Evolutionary conservation across 2,888 invertebrate genomes (phyloP), one percentile per base, ranked within the genome.

Genomic region (Amitus sp.): DNA sequence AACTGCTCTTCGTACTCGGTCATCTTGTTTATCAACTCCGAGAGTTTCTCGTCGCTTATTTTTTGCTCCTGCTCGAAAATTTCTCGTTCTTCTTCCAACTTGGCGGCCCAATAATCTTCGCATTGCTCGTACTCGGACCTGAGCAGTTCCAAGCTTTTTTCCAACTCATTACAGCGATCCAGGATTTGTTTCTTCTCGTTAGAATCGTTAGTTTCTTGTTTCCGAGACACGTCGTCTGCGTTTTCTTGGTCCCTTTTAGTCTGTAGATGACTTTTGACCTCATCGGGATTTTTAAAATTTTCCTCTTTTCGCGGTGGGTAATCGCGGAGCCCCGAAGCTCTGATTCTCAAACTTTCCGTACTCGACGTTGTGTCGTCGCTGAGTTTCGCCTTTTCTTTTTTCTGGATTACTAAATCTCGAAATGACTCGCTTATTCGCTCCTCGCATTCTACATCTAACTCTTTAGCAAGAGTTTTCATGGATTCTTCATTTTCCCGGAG

Each of bases 101-200:
- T 94, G 27, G 84, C 84, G 46, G 88, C 86, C 94, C 94, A 95
- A 83, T 94, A 94, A 78, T 94, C 94, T 79, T 95, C 95, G 79
- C 93, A 92, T 61, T 89, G 89, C 72, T 94, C 94, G 77, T 92
- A 93, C 76, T 94, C 94, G 40, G 85, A 85, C 71, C 88, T 87
- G 83, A 94, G 83, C 74, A 90, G 85, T 76, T 93, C 92, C 52
- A 94, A 82, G 71, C 91, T 91, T 47, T 83, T 83, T 80, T 94
- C 93, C 46, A 94, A 82, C 61, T 92, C 91, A 54, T 85, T 86
- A 76, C 86, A 87, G 63, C 87, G 86, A 39, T 83, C 83, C 48
- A 79, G 76, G 18, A 85, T 71, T 17, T 80, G 78, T 47, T 82
- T 77, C 47, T 83, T 84, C 68, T 83, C 83, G n/a, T 66, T 64